Evolutionary conservation across 1,140 invertebrate species (phyloP).

Genomic region (Hirudo medicinalis): DNA sequence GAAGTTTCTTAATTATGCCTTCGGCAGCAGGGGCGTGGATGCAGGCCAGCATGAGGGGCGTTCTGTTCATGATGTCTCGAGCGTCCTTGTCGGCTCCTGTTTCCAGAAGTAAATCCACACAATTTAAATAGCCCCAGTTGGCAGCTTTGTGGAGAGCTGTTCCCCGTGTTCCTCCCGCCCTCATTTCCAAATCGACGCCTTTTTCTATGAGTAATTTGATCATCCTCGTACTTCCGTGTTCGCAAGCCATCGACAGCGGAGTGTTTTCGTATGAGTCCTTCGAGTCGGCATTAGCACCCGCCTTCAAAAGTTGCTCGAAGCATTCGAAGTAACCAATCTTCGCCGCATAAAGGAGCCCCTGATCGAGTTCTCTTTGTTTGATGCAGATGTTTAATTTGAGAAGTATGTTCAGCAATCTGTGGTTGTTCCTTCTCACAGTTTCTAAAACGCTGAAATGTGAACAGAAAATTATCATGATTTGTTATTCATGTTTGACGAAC

Average conservation of each 20-base stretch:
- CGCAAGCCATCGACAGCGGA: slow-evolving; percentile 21
- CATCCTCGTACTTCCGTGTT: slow-evolving; percentile 17
- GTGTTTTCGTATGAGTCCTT: slow-evolving; percentile 22
- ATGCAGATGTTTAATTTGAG: slow-evolving; percentile 16
- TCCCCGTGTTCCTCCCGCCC: slow-evolving; percentile 44
- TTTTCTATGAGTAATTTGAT: slow-evolving; percentile 17
- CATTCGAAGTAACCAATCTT: slow-evolving; percentile 19
- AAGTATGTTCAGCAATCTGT: slow-evolving; percentile 14
- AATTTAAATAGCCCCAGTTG: slow-evolving; percentile 59
- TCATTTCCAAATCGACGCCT: slow-evolving; percentile 18
- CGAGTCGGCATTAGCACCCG: slow-evolving; percentile 17
- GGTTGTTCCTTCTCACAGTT: slow-evolving; percentile 17
- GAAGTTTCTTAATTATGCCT: slow-evolving; percentile 6
- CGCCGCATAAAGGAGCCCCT: slow-evolving; percentile 17
- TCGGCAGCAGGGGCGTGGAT: slow-evolving; percentile 60
- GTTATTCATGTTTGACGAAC: not conserved
- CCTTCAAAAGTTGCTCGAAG: slow-evolving; percentile 18
- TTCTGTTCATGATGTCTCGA: slow-evolving; percentile 75
- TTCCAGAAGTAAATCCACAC: slow-evolving; percentile 57
- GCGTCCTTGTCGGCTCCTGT: slow-evolving; percentile 80
- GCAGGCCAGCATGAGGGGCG: slow-evolving; percentile 76
- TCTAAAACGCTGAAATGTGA: slow-evolving; percentile 13
- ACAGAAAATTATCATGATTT: not conserved
- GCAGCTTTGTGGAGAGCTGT: slow-evolving; percentile 94
- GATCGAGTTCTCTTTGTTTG: slow-evolving; percentile 18